Base-by-base conservation (phyloP, 2,113 vertebrate species). In the Coptodon bakossiorum region DNA sequence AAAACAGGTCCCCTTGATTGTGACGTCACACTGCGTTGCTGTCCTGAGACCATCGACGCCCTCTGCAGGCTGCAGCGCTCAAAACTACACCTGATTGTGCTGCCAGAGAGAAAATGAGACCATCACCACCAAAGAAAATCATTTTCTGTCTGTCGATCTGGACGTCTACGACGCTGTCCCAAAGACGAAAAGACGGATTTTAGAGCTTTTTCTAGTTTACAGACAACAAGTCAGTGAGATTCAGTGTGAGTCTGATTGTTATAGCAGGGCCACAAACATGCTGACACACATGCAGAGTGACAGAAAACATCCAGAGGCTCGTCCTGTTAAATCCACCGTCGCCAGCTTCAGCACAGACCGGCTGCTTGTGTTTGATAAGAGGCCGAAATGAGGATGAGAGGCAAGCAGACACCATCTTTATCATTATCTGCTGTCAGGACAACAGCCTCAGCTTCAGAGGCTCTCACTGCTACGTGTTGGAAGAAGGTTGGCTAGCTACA, bases 251-350 rank as follows among this genome's bases (percentile, higher is more conserved):
- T 19, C 24, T 50, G 71, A 31, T 50, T 0, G 4, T 34, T 52
- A 78, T 7, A 78, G 27, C 45, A 78, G 45, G 43, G 27, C 45
- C 27, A 78, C 27, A 52, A 78, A 34, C 73, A 52, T 73, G 68
- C 68, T 27, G 22, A 73, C 0, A 45, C 24, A 45, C 43, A 73
- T 78, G 73, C 73, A 0, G 1, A 52, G 45, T 6, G 73, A 50
- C 73, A 12, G 0, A 34, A 78, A 78, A n/a, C 45, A 31, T 52
- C 73, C 17, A 50, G 45, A 31, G 17, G 45, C 45, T 50, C 50
- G 27, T 34, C 24, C 71, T 76, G 24, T 48, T 76, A 76, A 76
- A 76, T 29, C 24, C 24, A 76, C 22, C 1, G 3, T 76, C 9
- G 16, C 22, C 68, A 76, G 66, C 38, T 40, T 71, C 36, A 43